Conservation (phyloP, 1,140 invertebrate species). For the Papilio dardanus region DNA sequence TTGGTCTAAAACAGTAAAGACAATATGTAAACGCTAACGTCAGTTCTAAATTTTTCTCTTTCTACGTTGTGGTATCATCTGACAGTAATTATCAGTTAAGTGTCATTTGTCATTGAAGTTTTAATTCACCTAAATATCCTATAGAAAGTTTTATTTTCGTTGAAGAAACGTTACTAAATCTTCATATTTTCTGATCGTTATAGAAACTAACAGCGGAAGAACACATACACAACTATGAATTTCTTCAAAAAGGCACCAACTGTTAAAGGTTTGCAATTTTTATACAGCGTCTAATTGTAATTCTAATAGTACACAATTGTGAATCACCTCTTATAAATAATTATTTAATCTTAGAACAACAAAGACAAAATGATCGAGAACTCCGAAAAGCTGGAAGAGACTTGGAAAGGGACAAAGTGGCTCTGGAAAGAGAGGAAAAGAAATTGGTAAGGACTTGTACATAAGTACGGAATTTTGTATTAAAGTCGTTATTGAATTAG, state of each 20-base stretch:
- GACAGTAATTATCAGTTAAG: neutral
- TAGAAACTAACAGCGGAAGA: slow-evolving; percentile 1
- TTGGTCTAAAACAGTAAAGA: no score
- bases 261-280: slow-evolving; percentile 75
- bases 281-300: neutral
- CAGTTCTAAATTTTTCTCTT: no score
- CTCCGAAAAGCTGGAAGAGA: slow-evolving; percentile 91
- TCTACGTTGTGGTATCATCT: no score
- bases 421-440: slow-evolving; percentile 94
- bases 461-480: neutral
- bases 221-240: slow-evolving; percentile 61
- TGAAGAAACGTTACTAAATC: neutral
- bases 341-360: slow-evolving; percentile 87
- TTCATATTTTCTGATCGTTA: neutral
- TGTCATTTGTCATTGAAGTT: neutral
- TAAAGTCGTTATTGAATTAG: neutral
- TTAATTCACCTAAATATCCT: neutral
- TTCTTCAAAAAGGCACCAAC: slow-evolving; percentile 83
- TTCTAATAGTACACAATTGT: slow-evolving; percentile 16
- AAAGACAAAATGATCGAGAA: slow-evolving; percentile 90
- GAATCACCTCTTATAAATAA: slow-evolving; percentile 33
- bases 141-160: neutral
- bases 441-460: slow-evolving; percentile 86
- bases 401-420: slow-evolving; percentile 90
- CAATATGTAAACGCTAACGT: no score